These are phyloP conservation scores for Laothoe populi DNA, from an alignment of 2,888 invertebrate genomes.

Conservation along the genomic window DNA sequence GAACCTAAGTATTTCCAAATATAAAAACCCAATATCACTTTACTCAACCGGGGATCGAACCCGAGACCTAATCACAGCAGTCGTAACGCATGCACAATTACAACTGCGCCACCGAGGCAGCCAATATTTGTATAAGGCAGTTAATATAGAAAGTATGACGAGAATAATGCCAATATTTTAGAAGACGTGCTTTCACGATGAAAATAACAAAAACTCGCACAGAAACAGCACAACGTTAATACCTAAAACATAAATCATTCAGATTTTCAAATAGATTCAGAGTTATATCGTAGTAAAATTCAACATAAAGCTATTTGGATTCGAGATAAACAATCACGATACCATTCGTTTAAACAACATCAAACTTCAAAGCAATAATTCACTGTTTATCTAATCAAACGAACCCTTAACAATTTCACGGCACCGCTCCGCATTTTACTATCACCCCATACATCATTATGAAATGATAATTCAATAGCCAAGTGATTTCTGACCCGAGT, in stretches of 20 bases:
- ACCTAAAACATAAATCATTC: background rate
- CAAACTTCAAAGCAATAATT: slow-evolving; percentile 62
- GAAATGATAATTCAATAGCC: slow-evolving; percentile 82
- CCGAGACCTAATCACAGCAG: too few relatives aligned
- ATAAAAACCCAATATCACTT: too few relatives aligned
- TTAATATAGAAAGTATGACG: too few relatives aligned
- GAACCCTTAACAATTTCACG: slow-evolving; percentile 72
- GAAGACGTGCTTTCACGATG: background rate
- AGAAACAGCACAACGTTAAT: background rate
- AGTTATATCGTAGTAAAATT: slow-evolving; percentile 24
- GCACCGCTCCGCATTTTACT: slow-evolving; percentile 66
- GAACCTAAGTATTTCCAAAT: too few relatives aligned
- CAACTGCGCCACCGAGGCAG: too few relatives aligned
- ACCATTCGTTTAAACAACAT: slow-evolving; percentile 45
- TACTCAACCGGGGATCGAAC: too few relatives aligned
- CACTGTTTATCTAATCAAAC: slow-evolving; percentile 68
- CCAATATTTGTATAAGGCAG: too few relatives aligned
- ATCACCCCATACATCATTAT: slow-evolving; percentile 76
- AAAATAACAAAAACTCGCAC: background rate
- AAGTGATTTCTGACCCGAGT: slow-evolving; percentile 70
- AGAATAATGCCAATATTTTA: background rate
- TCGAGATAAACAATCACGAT: slow-evolving; percentile 37
- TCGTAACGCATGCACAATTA: too few relatives aligned
- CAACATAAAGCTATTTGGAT: slow-evolving; percentile 34
- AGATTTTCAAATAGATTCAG: slow-evolving; percentile 6